Conservation (phyloP, 2,888 invertebrate genomes). For the Pemphredon lugubris region DNA sequence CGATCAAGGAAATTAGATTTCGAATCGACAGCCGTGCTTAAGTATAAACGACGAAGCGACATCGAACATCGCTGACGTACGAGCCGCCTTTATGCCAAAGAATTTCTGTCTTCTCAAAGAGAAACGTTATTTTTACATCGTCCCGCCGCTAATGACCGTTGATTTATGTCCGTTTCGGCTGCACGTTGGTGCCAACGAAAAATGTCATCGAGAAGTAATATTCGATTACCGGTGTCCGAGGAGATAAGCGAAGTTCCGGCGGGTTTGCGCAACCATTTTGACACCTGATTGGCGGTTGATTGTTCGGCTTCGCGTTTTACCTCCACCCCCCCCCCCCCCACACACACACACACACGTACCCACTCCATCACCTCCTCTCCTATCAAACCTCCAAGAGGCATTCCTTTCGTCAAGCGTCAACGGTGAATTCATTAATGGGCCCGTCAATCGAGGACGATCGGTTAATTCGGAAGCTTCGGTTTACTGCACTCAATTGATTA, state of each 20-base stretch:
- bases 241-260: conserved; percentile 16
- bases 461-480: conserved; percentile 46
- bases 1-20: conserved; percentile 75
- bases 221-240: conserved; percentile 27
- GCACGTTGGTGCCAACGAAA: neutral
- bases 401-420: conserved; percentile 46
- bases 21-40: conserved; percentile 68
- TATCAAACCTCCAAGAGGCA: neutral
- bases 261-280: conserved; percentile 27
- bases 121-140: neutral
- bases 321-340: too few species aligned
- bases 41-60: conserved; percentile 62
- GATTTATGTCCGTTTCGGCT: neutral
- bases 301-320: neutral
- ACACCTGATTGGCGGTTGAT: conserved; percentile 41
- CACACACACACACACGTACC: too few species aligned
- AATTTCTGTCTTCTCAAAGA: conserved; percentile 10
- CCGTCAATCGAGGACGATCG: conserved; percentile 39
- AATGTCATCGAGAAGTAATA: conserved; percentile 23
- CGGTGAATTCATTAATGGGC: conserved; percentile 71
- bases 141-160: neutral
- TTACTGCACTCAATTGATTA: too few species aligned
- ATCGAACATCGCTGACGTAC: conserved; percentile 40
- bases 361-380: too few species aligned
- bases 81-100: conserved; percentile 12